A percentile compares a stretch with the other conserved stretches of the same genome.
Conservation (phyloP, 2,113 vertebrate genomes). For the Mirza zaza region DNA sequence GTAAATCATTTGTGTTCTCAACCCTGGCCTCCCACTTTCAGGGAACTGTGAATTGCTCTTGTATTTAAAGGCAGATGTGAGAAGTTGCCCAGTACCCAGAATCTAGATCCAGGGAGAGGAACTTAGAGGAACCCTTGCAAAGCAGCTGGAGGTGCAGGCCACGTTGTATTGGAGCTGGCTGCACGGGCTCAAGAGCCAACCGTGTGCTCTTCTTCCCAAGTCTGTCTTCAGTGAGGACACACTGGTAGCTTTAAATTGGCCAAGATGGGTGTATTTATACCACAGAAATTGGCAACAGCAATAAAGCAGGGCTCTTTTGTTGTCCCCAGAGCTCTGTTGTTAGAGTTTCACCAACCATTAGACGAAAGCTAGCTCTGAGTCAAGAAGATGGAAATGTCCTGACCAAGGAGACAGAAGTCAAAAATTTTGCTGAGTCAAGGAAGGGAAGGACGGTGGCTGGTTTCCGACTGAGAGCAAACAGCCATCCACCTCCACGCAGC, state of each 20-base stretch:
- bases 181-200: no score
- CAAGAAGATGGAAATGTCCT: neutral
- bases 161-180: accelerated
- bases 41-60: neutral
- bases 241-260: no score
- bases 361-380: neutral
- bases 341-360: neutral
- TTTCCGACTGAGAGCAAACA: neutral
- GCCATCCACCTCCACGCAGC: neutral
- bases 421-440: neutral
- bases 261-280: neutral
- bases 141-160: neutral
- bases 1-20: neutral
- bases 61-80: neutral
- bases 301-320: neutral
- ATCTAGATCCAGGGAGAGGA: neutral
- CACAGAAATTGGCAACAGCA: neutral
- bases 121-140: neutral
- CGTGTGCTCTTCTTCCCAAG: neutral
- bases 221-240: neutral
- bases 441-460: no score
- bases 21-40: neutral
- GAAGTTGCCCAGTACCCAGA: neutral
- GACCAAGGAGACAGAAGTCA: neutral
- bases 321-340: neutral